phyloP scores from a whole-genome alignment of 2,888 invertebrate species.

The Drosophila hawaiiensis region DNA sequence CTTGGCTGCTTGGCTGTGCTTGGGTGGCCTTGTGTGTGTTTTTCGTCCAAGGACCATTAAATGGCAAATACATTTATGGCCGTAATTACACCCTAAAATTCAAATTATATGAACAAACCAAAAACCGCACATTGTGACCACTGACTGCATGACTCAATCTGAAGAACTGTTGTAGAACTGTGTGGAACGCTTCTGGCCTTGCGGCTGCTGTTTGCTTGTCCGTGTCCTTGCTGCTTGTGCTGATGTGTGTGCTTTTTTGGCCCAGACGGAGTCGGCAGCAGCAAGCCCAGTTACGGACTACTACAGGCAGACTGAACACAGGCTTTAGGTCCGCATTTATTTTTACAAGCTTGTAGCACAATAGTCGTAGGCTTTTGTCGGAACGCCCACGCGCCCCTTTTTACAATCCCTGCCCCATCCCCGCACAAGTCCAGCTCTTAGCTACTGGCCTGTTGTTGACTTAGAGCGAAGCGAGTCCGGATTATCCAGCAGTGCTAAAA shows the following conservation, averaged over 20 bases:
- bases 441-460: constrained; percentile 47
- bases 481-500: constrained; percentile 83
- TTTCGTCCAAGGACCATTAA: constrained; percentile 65
- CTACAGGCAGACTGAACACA: too few species aligned
- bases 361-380: constrained; percentile 77
- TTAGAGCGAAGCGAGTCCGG: constrained; percentile 63
- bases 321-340: constrained; percentile 67
- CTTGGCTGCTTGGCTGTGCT: constrained; percentile 17
- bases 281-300: constrained; percentile 5
- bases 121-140: constrained; percentile 78
- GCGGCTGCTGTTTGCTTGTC: constrained; percentile 32
- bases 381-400: constrained; percentile 63
- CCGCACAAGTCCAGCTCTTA: not conserved
- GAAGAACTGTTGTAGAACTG: constrained; percentile 5
- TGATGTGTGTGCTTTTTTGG: constrained; percentile 24
- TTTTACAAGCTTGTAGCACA: constrained; percentile 81
- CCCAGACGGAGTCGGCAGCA: constrained; percentile 44
- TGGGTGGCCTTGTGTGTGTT: constrained; percentile 55
- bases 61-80: constrained; percentile 83
- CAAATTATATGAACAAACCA: constrained; percentile 83
- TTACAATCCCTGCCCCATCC: not conserved
- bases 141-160: constrained; percentile 70
- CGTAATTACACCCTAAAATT: constrained; percentile 84
- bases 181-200: constrained; percentile 61
- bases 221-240: constrained; percentile 48